A percentile compares a stretch with the other conserved stretches of the same genome.
Conservation (phyloP, 2,888 invertebrate genomes). For the Xestia sexstrigata region DNA sequence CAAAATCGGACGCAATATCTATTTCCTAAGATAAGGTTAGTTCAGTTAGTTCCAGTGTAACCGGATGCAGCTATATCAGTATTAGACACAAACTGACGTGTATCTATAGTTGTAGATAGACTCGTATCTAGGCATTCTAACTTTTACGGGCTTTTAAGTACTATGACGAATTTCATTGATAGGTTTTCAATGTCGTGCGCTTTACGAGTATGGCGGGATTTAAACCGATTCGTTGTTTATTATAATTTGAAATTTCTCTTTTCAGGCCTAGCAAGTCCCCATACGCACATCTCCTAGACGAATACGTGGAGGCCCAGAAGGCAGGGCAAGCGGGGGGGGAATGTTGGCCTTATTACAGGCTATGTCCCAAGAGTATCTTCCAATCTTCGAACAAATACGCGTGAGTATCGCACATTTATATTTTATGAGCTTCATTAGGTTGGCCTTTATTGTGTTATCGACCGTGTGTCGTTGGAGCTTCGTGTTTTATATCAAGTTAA, state of each 20-base stretch:
- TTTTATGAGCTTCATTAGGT: slow-evolving; percentile 28
- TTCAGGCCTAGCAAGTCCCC: slow-evolving; percentile 95
- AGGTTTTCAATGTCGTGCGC: not conserved
- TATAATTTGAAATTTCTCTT: slow-evolving; percentile 18
- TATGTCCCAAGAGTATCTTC: slow-evolving; percentile 96
- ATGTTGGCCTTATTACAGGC: slow-evolving; percentile 96
- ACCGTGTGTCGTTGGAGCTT: not conserved
- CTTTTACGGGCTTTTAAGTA: slow-evolving; percentile 14
- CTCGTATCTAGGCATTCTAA: slow-evolving; percentile 21
- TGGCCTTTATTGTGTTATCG: slow-evolving; percentile 14
- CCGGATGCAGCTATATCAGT: slow-evolving; percentile 44
- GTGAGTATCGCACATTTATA: slow-evolving; percentile 76
- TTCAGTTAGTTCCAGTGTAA: slow-evolving; percentile 28
- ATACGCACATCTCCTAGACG: slow-evolving; percentile 93
- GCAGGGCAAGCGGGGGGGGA: slow-evolving; percentile 94
- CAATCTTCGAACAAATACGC: slow-evolving; percentile 89
- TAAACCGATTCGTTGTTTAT: not conserved
- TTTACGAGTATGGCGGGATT: not conserved
- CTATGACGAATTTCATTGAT: not conserved
- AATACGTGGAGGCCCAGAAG: slow-evolving; percentile 95
- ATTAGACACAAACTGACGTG: slow-evolving; percentile 29
- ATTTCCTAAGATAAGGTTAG: slow-evolving; percentile 32
- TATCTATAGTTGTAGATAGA: slow-evolving; percentile 24
- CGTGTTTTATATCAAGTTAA: not conserved
- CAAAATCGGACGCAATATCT: slow-evolving; percentile 15